A percentile compares a stretch with the other conserved stretches of the same genome.
These are phyloP conservation scores for Nasonia giraulti DNA, from an alignment of 1,140 invertebrate genomes.

Conservation along the genomic window DNA sequence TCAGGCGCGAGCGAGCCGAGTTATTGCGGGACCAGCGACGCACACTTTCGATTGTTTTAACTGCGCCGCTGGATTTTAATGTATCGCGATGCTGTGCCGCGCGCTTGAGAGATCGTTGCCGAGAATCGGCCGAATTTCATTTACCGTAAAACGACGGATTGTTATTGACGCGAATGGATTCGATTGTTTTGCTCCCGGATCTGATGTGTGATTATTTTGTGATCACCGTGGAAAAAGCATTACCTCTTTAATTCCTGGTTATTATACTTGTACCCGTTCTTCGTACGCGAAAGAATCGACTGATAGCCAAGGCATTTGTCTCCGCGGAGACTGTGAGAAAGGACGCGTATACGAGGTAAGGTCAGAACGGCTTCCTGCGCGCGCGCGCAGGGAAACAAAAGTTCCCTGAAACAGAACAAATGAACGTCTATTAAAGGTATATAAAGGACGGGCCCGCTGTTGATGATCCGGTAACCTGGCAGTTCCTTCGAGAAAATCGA, in stretches of 20 bases:
- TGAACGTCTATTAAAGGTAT: background rate
- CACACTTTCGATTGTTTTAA: slow-evolving; percentile 48
- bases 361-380: background rate
- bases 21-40: slow-evolving; percentile 42
- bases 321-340: background rate
- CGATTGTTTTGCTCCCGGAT: background rate
- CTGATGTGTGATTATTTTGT: background rate
- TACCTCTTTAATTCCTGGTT: background rate
- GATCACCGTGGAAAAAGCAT: background rate
- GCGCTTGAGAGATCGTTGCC: background rate
- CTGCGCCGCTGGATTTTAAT: slow-evolving; percentile 9
- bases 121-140: slow-evolving; percentile 11
- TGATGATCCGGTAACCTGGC: slow-evolving; percentile 25
- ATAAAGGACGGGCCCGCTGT: background rate
- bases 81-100: background rate
- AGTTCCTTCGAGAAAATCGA: slow-evolving; percentile 31
- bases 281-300: background rate
- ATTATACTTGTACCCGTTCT: background rate
- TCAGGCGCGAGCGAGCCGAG: slow-evolving; percentile 44
- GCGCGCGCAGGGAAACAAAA: background rate
- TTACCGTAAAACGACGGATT: background rate
- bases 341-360: background rate
- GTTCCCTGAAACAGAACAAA: slow-evolving; percentile 7
- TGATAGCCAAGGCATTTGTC: background rate
- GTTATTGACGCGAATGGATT: background rate